A percentile compares a stretch with the other conserved stretches of the same genome.
Conservation (phyloP, 1,140 invertebrate species). For the Drosophila pandora region DNA sequence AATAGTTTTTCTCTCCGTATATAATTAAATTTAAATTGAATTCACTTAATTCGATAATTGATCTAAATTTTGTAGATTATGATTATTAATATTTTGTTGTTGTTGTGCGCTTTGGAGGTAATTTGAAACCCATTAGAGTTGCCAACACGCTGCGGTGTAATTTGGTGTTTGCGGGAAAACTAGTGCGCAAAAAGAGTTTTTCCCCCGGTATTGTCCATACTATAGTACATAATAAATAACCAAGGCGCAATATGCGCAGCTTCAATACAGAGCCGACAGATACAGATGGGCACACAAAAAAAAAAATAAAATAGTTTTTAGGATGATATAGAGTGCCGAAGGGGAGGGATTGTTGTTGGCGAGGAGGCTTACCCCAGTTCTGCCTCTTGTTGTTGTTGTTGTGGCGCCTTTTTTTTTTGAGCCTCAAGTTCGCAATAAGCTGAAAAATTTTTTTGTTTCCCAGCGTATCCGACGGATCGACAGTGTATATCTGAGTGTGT, state of each 20-base stretch:
- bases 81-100: slow-evolving; percentile 22
- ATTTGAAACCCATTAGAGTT: slow-evolving; percentile 49
- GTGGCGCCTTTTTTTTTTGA: slow-evolving; percentile 66
- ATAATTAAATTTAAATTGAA: slow-evolving; percentile 6
- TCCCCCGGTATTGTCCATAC: slow-evolving; percentile 31
- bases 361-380: slow-evolving; percentile 2
- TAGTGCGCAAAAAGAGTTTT: slow-evolving; percentile 55
- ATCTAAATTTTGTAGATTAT: slow-evolving; percentile 20
- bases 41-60: slow-evolving; percentile 45
- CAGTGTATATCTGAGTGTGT: neutral
- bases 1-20: neutral
- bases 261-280: slow-evolving; percentile 66
- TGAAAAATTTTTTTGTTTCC: slow-evolving; percentile 36
- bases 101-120: slow-evolving; percentile 22
- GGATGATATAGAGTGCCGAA: neutral
- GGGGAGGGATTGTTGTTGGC: neutral
- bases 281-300: slow-evolving; percentile 31
- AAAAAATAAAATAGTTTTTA: slow-evolving; percentile 50
- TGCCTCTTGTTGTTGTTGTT: slow-evolving; percentile 27
- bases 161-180: slow-evolving; percentile 21
- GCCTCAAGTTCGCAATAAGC: slow-evolving; percentile 68
- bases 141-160: slow-evolving; percentile 14
- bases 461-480: slow-evolving; percentile 19
- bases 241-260: slow-evolving; percentile 79
- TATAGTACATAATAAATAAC: slow-evolving; percentile 75